Evolutionary conservation across 1,140 invertebrate genomes (phyloP).

Genomic region (Neoseiulus cucumeris): DNA sequence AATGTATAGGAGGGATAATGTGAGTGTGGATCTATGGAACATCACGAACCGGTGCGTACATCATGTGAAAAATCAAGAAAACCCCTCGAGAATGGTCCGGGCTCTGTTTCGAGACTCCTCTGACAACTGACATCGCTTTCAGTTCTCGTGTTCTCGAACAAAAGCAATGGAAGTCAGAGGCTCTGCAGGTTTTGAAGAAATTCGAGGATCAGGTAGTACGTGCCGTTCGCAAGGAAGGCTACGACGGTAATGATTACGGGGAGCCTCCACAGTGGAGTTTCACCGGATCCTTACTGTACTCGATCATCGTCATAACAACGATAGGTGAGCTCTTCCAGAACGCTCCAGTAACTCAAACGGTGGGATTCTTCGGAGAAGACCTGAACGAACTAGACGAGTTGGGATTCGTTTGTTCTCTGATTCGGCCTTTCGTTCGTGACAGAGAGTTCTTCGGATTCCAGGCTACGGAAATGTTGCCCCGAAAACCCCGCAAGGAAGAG

Average conservation of each 20-base stretch:
- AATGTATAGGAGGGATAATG: conserved; percentile 13
- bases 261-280: conserved; percentile 27
- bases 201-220: conserved; percentile 23
- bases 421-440: too few species aligned
- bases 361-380: too few species aligned
- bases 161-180: conserved; percentile 24
- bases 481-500: conserved; percentile 71
- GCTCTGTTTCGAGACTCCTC: not conserved
- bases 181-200: conserved; percentile 18
- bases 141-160: conserved; percentile 22
- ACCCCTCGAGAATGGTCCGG: too few species aligned
- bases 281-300: conserved; percentile 29
- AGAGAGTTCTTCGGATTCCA: conserved; percentile 28
- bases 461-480: conserved; percentile 89
- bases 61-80: too few species aligned
- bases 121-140: not conserved
- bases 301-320: conserved; percentile 31
- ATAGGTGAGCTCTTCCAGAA: conserved; percentile 29
- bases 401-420: not conserved
- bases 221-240: conserved; percentile 22
- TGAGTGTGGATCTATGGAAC: conserved; percentile 24
- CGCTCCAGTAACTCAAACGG: too few species aligned
- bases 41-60: conserved; percentile 19
- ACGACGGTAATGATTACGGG: conserved; percentile 25
- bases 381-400: too few species aligned